Evolutionary conservation across 2,797 vertebrate species (phyloP).

Genomic region (Epinephelus malabaricus): DNA sequence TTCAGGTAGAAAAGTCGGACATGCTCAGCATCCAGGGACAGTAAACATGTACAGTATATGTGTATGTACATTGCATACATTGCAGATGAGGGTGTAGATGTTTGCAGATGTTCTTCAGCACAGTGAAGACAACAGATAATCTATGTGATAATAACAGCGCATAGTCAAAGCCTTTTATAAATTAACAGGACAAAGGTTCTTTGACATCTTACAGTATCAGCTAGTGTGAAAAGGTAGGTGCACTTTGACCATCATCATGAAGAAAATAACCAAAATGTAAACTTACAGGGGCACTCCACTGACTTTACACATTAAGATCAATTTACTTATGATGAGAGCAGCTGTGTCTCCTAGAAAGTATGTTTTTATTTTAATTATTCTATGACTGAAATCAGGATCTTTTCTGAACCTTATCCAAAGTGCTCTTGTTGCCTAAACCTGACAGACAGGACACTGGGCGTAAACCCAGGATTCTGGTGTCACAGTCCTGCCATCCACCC

Average conservation of each 20-base stretch:
- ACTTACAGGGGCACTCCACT: neutral
- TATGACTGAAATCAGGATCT: no score
- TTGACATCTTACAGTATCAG: constrained; percentile 20
- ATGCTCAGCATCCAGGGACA: constrained; percentile 48
- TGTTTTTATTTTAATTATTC: no score
- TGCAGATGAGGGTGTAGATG: neutral
- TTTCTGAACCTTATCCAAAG: no score
- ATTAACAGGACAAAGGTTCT: neutral
- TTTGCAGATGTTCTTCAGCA: constrained; percentile 15
- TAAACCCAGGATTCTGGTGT: no score
- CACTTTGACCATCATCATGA: constrained; percentile 29
- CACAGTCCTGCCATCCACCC: no score
- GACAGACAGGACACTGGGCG: neutral
- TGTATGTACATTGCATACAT: constrained; percentile 24
- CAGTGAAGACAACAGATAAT: constrained; percentile 20
- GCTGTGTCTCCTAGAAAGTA: no score
- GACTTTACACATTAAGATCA: neutral
- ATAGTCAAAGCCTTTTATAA: constrained; percentile 27
- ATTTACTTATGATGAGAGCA: neutral
- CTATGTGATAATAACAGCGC: constrained; percentile 16
- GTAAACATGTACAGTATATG: constrained; percentile 31
- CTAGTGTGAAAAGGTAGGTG: neutral
- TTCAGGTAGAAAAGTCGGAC: constrained; percentile 48
- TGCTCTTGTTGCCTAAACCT: no score
- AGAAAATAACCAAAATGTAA: constrained; percentile 8